Evolutionary conservation across 1,140 invertebrate species (phyloP).

Genomic region (Cepaea nemoralis): DNA sequence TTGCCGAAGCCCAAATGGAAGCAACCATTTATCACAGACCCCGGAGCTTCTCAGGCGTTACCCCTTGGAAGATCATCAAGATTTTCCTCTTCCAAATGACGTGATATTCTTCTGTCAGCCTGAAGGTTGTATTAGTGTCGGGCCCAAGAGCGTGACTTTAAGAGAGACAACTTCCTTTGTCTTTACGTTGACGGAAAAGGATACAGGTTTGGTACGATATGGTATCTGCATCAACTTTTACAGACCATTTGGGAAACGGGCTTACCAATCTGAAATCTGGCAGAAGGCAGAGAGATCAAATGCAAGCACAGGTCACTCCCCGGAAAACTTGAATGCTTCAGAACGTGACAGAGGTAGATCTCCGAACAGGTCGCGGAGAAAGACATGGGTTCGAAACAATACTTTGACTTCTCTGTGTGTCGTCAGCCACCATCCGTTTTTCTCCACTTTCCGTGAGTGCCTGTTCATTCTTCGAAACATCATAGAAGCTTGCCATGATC

Average conservation of each 20-base stretch:
- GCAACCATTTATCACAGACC: conserved; percentile 70
- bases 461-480: conserved; percentile 93
- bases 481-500: conserved; percentile 97
- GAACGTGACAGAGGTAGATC: conserved; percentile 75
- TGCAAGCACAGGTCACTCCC: conserved; percentile 51
- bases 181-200: conserved; percentile 99
- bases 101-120: conserved; percentile 99
- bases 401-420: conserved; percentile 97
- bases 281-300: conserved; percentile 44
- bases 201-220: conserved; percentile 85
- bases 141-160: conserved; percentile 79
- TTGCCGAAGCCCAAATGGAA: conserved; percentile 78
- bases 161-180: conserved; percentile 96
- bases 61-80: conserved; percentile 93
- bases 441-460: conserved; percentile 97
- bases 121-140: conserved; percentile 93
- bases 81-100: conserved; percentile 95
- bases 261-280: conserved; percentile 50
- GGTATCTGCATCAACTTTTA: conserved; percentile 99
- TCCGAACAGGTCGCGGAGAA: conserved; percentile 57
- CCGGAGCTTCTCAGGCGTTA: conserved; percentile 81
- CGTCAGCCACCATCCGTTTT: conserved; percentile 98
- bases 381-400: conserved; percentile 73
- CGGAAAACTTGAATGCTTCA: conserved; percentile 78
- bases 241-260: conserved; percentile 83